phyloP scores from a whole-genome alignment of 2,888 invertebrate genomes.

The Conus canariensis region DNA sequence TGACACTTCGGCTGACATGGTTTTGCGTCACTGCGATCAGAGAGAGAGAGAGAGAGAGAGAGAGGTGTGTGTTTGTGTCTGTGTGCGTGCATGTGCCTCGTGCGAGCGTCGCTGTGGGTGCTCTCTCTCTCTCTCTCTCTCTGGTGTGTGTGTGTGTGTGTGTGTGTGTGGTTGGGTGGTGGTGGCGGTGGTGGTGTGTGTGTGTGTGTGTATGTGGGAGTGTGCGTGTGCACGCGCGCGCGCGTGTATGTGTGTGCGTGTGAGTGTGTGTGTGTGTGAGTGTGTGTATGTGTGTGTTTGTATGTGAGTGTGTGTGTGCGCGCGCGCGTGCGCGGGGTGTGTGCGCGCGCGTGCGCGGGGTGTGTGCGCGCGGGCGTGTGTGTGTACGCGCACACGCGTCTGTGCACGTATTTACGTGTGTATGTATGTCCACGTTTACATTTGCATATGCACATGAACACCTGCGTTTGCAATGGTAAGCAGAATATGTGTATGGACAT shows the following conservation, averaged over 20 bases:
- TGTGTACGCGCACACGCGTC: neutral
- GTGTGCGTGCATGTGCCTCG: neutral
- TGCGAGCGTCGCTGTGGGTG: no score
- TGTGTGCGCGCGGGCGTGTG: neutral
- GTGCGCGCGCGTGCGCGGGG: neutral
- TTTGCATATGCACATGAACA: neutral
- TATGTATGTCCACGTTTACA: neutral
- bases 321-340: neutral
- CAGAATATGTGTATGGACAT: no score
- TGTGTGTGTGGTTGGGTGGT: neutral
- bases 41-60: no score
- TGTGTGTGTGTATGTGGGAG: no score
- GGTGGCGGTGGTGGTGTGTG: no score
- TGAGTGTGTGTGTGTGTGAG: no score
- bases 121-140: no score
- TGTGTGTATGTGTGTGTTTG: neutral
- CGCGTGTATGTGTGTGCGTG: no score
- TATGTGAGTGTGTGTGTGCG: neutral
- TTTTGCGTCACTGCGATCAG: neutral
- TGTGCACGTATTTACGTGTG: neutral
- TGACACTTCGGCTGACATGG: neutral
- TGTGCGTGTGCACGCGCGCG: no score
- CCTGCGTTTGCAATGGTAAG: neutral
- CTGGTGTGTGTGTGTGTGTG: constrained; percentile 7
- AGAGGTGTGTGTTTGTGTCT: no score